These are phyloP conservation scores for Schlechtendalia chinensis DNA, from an alignment of 1,140 invertebrate species.

Conservation along the genomic window DNA sequence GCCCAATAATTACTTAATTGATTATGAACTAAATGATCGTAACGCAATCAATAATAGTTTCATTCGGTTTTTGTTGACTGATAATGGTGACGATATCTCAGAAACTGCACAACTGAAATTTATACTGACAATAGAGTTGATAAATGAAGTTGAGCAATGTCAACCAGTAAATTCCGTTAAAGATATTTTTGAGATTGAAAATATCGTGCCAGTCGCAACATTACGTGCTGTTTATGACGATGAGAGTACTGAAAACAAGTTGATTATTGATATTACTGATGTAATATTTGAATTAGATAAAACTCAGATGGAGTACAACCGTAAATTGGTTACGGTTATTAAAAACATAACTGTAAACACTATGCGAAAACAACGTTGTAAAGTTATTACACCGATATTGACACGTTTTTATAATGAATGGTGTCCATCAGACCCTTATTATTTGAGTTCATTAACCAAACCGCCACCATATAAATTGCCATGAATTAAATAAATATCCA, in stretches of 20 bases:
- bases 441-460: background rate
- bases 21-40: constrained; percentile 3
- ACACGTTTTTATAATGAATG: background rate
- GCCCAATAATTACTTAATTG: background rate
- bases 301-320: too few relatives aligned
- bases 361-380: background rate
- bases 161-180: too few relatives aligned
- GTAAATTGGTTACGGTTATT: background rate
- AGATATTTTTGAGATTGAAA: background rate
- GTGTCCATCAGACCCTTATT: background rate
- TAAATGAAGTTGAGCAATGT: background rate
- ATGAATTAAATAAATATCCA: too few relatives aligned
- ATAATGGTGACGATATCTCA: background rate
- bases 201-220: background rate
- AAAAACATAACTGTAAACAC: background rate
- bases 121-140: constrained; percentile 7
- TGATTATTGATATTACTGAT: background rate
- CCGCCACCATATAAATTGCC: background rate
- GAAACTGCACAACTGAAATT: constrained; percentile 29
- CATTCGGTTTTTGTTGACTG: constrained; percentile 19
- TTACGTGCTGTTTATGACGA: constrained; percentile 24
- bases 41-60: background rate
- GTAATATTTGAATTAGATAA: background rate
- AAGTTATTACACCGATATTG: background rate
- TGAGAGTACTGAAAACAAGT: background rate